These are phyloP conservation scores for Crocidura indochinensis DNA, from an alignment of 2,797 vertebrate species.

Conservation along the genomic window DNA sequence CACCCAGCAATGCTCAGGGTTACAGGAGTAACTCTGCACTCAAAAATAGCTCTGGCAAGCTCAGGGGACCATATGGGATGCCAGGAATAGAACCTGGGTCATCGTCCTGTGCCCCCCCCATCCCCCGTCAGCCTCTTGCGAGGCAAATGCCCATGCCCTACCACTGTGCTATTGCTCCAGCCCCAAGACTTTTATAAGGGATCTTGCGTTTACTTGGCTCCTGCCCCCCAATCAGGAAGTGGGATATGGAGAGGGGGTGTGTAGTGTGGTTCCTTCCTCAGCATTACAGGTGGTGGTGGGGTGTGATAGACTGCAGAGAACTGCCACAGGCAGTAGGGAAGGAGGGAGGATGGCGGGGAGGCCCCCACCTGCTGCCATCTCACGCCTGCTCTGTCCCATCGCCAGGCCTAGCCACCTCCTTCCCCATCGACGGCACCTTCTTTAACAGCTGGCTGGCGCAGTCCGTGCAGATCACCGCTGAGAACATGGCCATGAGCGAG, in stretches of 20 bases:
- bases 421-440: constrained; percentile 96
- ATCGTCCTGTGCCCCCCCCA: too few species aligned
- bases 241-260: background rate
- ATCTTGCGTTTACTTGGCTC: background rate
- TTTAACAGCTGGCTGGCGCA: constrained; percentile 98
- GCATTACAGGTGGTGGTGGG: background rate
- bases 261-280: background rate
- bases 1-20: too few species aligned
- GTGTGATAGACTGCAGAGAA: background rate
- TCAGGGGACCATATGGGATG: too few species aligned
- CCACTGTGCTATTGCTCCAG: too few species aligned
- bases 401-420: constrained; percentile 95
- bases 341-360: background rate
- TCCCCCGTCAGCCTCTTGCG: too few species aligned
- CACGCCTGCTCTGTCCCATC: constrained; percentile 33
- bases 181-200: background rate
- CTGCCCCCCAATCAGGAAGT: background rate
- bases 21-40: too few species aligned
- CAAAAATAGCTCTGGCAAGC: too few species aligned
- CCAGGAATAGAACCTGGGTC: too few species aligned
- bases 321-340: background rate
- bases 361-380: background rate
- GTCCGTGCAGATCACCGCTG: constrained; percentile 97
- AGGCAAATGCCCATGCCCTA: too few species aligned
- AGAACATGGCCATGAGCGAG: constrained; percentile 96